Base-by-base conservation (phyloP, 2,797 vertebrate species). In the Spea hammondii region DNA sequence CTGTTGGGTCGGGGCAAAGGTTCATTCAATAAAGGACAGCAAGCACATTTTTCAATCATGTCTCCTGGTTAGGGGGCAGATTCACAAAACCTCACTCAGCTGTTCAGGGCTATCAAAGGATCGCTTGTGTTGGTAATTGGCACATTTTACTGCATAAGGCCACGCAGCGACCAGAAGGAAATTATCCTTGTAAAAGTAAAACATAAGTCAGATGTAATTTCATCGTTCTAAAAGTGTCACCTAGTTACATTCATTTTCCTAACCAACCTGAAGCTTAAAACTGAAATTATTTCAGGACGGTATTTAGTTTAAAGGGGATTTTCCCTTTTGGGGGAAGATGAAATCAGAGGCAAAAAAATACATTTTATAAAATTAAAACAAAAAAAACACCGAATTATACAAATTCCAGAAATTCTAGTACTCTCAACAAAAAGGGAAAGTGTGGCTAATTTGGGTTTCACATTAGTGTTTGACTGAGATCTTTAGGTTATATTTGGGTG, bases 21-120 rank as follows among this genome's bases (percentile, higher is more conserved):
- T 77, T 77, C 74, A 72, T 64, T 54, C 49, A 72, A 72, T 68
- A 81, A 77, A 74, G 70, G 64, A 77, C 69, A 73, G 79, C 64
- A 68, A 68, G 64, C 74, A 73, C 62, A 81, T 81, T 72, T 77
- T 76, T 80, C 45, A 76, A 53, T 46, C 62, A 32, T 57, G 68
- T 76, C 73, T 67, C 65, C 60, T 77, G 74, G 70, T 77, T 81
- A 67, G 79, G 50, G 69, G 62, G 54, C 51, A 72, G 60, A 72
- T 60, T 69, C 48, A 62, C 48, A 72, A 77, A 77, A 13, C 79
- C 65, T 77, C 55, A 55, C 54, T 77, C 64, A 68, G 69, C 78
- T 80, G 72, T 76, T 65, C 67, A 47, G 44, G 59, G 49, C 54
- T 68, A 72, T 81, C 62, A 81, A 81, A 77, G 74, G 73, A 65